Base-by-base conservation (phyloP, 2,113 vertebrate species). In the Oreotragus oreotragus region DNA sequence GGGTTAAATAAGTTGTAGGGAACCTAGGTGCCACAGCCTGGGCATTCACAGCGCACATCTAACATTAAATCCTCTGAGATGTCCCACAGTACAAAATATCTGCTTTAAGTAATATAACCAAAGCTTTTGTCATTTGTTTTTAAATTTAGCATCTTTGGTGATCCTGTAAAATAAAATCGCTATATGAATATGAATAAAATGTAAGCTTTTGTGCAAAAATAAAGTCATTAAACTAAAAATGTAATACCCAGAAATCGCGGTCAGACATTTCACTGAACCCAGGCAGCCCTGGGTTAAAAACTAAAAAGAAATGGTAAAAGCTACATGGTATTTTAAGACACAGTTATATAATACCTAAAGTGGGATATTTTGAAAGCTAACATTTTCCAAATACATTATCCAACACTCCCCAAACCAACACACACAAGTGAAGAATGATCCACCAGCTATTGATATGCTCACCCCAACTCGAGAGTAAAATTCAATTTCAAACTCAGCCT, bases 401-500 rank as follows among this genome's bases (percentile, higher is more conserved):
- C 25, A 81, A 1, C 13, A 47, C 28, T 15, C n/a, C 7, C 14
- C 9, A 88, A 76, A 33, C 53, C 86, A 81, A 19, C 60, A 92
- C 86, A 90, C n/a, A 58, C 73, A 89, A 76, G 15, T 49, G 39
- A 92, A 94, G 94, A 88, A 45, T 33, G 10, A 33, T 23, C 39
- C 39, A 39, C 12, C 53, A 30, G 55, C 6, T 83, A 96, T 87
- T 95, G 95, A 60, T 51, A 96, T 58, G 81, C 70, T 60, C 10
- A 36, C 28, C 88, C 70, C n/a, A 88, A 95, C 76, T 81, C 55
- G 30, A 88, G 77, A 25, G 58, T 39, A 88, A 92, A 95, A 98
- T 95, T 89, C 93, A 94, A 96, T 98, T 97, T 96, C 83, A 62
- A 70, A 89, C 92, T 93, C 85, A 77, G 94, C 90, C 96, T 84